Evolutionary conservation across 1,140 invertebrate species (phyloP).

Genomic region (Coelopa frigida): DNA sequence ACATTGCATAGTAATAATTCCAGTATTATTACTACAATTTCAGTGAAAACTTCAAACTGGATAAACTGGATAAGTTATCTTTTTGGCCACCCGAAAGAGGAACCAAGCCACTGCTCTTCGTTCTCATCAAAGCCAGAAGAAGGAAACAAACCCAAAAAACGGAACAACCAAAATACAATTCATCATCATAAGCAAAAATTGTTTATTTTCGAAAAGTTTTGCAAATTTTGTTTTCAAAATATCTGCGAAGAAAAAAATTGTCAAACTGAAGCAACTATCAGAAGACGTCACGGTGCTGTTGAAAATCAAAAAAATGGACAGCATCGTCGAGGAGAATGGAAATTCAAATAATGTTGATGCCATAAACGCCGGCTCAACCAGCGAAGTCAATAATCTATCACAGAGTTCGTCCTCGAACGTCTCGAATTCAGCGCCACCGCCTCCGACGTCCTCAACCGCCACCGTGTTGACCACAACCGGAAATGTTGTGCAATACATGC

Average conservation of each 20-base stretch:
- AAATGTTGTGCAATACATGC: constrained; percentile 39
- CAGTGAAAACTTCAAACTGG: constrained; percentile 13
- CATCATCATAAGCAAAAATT: neutral
- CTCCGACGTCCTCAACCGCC: constrained; percentile 22
- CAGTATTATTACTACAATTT: constrained; percentile 1
- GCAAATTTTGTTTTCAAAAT: too few species aligned
- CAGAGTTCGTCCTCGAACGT: too few species aligned
- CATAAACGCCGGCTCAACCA: constrained; percentile 39
- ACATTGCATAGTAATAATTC: too few species aligned
- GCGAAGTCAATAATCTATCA: too few species aligned
- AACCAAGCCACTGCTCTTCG: constrained; percentile 9
- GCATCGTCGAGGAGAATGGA: constrained; percentile 82
- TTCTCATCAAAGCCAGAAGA: too few species aligned
- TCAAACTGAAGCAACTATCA: constrained; percentile 45
- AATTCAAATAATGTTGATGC: constrained; percentile 46
- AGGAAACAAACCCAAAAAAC: too few species aligned
- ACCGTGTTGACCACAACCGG: constrained; percentile 36
- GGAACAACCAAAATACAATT: too few species aligned
- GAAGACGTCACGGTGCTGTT: constrained; percentile 44
- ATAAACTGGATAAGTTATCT: constrained; percentile 9
- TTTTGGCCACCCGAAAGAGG: constrained; percentile 7
- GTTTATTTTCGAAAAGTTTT: neutral
- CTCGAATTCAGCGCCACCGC: constrained; percentile 25
- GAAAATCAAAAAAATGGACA: constrained; percentile 63
- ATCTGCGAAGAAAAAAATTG: constrained; percentile 18